Conservation (phyloP, 1,140 invertebrate species). For the Danaus plexippus region DNA sequence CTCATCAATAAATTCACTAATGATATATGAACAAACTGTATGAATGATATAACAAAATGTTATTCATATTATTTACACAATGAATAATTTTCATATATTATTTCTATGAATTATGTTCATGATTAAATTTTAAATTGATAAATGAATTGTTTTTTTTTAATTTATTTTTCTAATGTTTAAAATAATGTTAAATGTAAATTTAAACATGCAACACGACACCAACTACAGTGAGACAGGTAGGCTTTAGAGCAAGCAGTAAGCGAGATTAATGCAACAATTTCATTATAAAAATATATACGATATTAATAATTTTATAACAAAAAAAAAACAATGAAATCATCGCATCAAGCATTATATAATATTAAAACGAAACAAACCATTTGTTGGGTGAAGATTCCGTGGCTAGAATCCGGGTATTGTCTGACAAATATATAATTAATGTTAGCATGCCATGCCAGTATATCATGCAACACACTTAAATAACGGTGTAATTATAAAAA, state of each 20-base stretch:
- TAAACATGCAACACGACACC: neutral
- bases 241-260: slow-evolving; percentile 10
- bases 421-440: slow-evolving; percentile 66
- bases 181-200: too few relatives aligned
- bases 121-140: too few relatives aligned
- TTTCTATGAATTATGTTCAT: too few relatives aligned
- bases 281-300: neutral
- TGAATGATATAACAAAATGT: too few relatives aligned
- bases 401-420: slow-evolving; percentile 68
- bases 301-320: neutral
- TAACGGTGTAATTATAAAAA: too few relatives aligned
- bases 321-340: slow-evolving; percentile 16
- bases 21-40: too few relatives aligned
- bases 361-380: slow-evolving; percentile 61
- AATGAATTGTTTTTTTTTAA: too few relatives aligned
- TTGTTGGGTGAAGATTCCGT: slow-evolving; percentile 51
- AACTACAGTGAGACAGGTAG: slow-evolving; percentile 4
- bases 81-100: too few relatives aligned
- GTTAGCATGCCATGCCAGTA: slow-evolving; percentile 67
- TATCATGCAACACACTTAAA: slow-evolving; percentile 50
- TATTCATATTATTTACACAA: too few relatives aligned
- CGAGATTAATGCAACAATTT: slow-evolving; percentile 2
- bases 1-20: too few relatives aligned
- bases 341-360: slow-evolving; percentile 21
- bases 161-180: too few relatives aligned